These are phyloP conservation scores for Parapsyche elsis DNA, from an alignment of 1,140 invertebrate species.

Conservation along the genomic window DNA sequence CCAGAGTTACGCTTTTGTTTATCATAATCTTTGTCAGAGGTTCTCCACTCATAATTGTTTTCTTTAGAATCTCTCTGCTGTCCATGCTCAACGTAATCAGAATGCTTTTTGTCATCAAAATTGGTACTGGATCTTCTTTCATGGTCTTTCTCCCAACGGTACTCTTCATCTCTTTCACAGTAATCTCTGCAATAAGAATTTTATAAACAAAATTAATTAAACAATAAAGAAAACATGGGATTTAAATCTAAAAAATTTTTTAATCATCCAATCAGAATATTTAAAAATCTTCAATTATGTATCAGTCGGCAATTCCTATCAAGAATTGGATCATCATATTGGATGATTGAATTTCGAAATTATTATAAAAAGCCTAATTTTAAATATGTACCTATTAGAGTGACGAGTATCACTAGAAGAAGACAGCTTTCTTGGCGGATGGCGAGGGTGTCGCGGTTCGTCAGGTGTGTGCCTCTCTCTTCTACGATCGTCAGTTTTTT, in stretches of 20 bases:
- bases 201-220: too few relatives aligned
- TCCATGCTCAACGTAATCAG: constrained; percentile 50
- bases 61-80: constrained; percentile 41
- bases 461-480: constrained; percentile 54
- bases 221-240: too few relatives aligned
- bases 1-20: constrained; percentile 61
- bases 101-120: constrained; percentile 53
- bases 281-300: constrained; percentile 40
- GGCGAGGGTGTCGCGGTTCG: constrained; percentile 46
- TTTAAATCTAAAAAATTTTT: too few relatives aligned
- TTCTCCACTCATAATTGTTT: constrained; percentile 53
- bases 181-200: constrained; percentile 48
- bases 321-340: constrained; percentile 37
- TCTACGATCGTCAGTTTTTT: constrained; percentile 57
- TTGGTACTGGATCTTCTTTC: constrained; percentile 50
- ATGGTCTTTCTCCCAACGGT: constrained; percentile 53
- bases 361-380: constrained; percentile 1
- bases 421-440: constrained; percentile 51
- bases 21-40: constrained; percentile 58
- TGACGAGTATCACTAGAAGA: constrained; percentile 52
- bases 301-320: constrained; percentile 57
- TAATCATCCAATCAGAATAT: constrained; percentile 23
- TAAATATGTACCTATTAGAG: constrained; percentile 46
- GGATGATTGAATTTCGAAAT: not conserved
- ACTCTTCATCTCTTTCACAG: constrained; percentile 49